A percentile compares a stretch with the other conserved stretches of the same genome.
phyloP scores from a whole-genome alignment of 2,888 invertebrate genomes.

The Ischnura elegans region DNA sequence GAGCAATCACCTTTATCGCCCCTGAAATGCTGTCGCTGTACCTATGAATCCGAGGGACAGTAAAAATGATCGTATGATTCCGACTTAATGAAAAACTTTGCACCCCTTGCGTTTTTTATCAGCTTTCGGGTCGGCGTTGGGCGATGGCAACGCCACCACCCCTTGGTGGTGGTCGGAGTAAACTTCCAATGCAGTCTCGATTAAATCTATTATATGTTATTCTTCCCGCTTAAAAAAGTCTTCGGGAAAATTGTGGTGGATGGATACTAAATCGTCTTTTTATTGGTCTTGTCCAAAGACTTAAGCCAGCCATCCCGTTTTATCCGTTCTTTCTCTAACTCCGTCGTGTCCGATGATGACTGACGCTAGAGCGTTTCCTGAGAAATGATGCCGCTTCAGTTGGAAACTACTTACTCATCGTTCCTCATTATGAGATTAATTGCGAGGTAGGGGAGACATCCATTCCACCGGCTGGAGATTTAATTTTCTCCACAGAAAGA shows the following conservation, averaged over 20 bases:
- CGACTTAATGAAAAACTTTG: too few relatives aligned
- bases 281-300: not conserved
- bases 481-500: not conserved
- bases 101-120: too few relatives aligned
- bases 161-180: not conserved
- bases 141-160: not conserved
- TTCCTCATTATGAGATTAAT: not conserved
- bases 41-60: too few relatives aligned
- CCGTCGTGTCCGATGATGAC: not conserved
- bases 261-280: not conserved
- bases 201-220: too few relatives aligned
- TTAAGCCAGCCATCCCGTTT: not conserved
- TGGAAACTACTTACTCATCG: not conserved
- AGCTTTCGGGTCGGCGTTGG: too few relatives aligned
- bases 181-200: not conserved
- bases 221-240: too few relatives aligned
- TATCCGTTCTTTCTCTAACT: not conserved
- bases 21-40: too few relatives aligned
- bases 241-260: not conserved
- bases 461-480: not conserved
- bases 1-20: too few relatives aligned
- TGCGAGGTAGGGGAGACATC: not conserved
- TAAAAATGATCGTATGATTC: too few relatives aligned
- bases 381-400: not conserved
- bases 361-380: not conserved